Evolutionary conservation across 2,113 vertebrate species (phyloP), one percentile per base, ranked within the genome.

Genomic region (Lonchura striata): DNA sequence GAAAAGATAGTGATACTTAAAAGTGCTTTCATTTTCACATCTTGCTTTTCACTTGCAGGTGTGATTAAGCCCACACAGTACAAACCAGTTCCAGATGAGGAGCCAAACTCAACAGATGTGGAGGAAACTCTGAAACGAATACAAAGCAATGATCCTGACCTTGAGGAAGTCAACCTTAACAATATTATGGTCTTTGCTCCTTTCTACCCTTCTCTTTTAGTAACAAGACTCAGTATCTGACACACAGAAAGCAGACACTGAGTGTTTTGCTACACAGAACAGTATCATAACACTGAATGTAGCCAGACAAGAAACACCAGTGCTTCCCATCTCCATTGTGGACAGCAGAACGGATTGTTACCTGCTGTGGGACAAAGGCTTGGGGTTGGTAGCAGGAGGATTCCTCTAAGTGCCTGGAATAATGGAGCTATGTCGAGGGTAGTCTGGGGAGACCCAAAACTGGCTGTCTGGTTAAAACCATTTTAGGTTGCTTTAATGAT

Each of bases 31-130:
- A 1, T 27, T 76, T 69, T 81, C 75, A 64, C 25, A 5, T 69
- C 19, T 69, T 69, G 11, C 35, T 78, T 89, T 90, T 86, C 68
- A 39, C 15, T 80, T 63, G 15, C 94, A 99, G 99, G 99, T 97
- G 99, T 99, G 90, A 99, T 99, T 97, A 99, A 99, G 96, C 99
- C 99, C 65, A 98, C 99, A 24, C 98, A 99, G 70, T 99, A 99
- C 89, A 99, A 99, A 95, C 98, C 98, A 24, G 98, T 99, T 93
- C 99, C 99, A 1, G 99, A 99, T 42, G 99, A 99, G 95, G 97
- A 98, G 85, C 99, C 99, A 5, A 99, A 99, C 86, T 98, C 99
- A 46, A 99, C 99, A 2, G 98, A 99, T 2, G 98, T 99, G 61
- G 99, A 99, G 80, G 98, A 99, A 89, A 99, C 99, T 1, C 97